phyloP scores from a whole-genome alignment of 2,888 invertebrate genomes.

The Mantis religiosa region DNA sequence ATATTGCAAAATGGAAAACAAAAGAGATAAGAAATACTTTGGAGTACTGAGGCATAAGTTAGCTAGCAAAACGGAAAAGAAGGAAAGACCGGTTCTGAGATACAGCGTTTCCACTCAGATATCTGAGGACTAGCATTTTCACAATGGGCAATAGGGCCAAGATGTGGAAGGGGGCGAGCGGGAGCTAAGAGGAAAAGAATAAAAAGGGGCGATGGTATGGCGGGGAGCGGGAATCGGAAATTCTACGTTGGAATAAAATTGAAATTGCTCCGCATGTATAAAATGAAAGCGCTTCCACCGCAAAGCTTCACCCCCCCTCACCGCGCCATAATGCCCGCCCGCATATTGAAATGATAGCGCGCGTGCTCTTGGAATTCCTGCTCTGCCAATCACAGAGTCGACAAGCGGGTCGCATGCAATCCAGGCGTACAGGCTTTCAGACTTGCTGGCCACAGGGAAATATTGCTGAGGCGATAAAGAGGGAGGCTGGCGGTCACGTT shows the following conservation, averaged over 20 bases:
- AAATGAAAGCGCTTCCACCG: conserved; percentile 15
- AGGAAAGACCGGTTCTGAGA: no score
- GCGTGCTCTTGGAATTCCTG: conserved; percentile 3
- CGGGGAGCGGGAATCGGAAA: conserved; percentile 4
- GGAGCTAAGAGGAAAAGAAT: not conserved
- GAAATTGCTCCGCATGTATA: conserved; percentile 17
- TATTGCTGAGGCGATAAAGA: not conserved
- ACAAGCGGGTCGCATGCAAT: not conserved
- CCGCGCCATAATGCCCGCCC: not conserved
- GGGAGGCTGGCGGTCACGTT: not conserved
- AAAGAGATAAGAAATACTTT: no score
- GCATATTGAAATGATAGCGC: conserved; percentile 12
- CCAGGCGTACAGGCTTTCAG: not conserved
- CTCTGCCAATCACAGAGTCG: conserved; percentile 13
- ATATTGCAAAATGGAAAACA: no score
- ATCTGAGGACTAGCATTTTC: not conserved
- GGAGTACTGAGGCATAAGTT: no score
- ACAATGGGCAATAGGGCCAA: not conserved
- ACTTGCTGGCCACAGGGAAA: not conserved
- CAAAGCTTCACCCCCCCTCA: not conserved
- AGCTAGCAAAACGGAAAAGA: no score
- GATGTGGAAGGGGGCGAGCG: not conserved
- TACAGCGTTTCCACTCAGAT: no score
- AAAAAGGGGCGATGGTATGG: not conserved
- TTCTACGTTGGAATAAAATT: conserved; percentile 14